phyloP scores from a whole-genome alignment of 2,113 vertebrate genomes.

The Myiopsitta monachus region DNA sequence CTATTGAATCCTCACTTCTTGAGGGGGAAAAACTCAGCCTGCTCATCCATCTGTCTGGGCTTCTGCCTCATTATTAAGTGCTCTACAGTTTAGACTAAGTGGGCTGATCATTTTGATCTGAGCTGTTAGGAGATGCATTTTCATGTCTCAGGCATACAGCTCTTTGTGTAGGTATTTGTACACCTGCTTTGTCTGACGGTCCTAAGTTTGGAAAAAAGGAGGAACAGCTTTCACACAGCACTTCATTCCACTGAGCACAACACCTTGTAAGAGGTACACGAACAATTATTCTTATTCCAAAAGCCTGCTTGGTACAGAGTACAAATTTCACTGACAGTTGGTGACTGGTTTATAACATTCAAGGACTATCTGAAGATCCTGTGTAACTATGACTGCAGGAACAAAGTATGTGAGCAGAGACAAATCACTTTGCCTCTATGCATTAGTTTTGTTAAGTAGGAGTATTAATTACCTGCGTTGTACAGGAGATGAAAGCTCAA shows the following conservation, averaged over 20 bases:
- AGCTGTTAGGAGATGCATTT: neutral
- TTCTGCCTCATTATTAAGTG: slow-evolving; percentile 14
- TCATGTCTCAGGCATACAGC: fast-evolving
- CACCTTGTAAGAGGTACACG: neutral
- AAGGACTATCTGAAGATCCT: neutral
- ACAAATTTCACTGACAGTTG: neutral
- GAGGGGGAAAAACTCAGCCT: slow-evolving; percentile 13
- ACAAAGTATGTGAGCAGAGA: neutral
- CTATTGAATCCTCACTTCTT: slow-evolving; percentile 11
- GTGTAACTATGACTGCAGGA: neutral
- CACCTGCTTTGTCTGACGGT: neutral
- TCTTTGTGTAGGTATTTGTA: neutral
- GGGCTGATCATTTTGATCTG: neutral
- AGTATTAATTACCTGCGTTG: neutral
- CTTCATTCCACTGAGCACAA: neutral
- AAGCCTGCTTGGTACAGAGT: neutral
- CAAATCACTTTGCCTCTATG: neutral
- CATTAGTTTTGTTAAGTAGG: neutral
- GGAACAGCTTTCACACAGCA: fast-evolving
- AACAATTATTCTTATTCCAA: neutral
- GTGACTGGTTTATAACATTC: neutral
- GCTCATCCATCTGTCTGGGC: slow-evolving; percentile 40
- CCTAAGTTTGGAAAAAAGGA: neutral
- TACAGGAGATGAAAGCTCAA: neutral
- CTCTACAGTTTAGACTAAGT: neutral